Conservation (phyloP, 2,888 invertebrate species). For the Calameuta pallipes region DNA sequence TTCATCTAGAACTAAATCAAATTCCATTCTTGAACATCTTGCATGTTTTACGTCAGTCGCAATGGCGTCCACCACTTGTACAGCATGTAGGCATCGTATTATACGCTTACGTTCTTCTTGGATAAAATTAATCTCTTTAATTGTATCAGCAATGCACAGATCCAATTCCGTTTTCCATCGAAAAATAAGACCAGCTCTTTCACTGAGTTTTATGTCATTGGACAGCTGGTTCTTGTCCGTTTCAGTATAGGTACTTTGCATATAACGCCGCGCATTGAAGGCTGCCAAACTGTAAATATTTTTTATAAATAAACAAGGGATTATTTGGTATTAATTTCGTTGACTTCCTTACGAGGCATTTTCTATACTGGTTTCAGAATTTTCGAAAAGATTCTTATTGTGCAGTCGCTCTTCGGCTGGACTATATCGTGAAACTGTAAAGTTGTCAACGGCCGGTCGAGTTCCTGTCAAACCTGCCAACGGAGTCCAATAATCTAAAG, state of each 20-base stretch:
- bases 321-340: neutral
- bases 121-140: conserved; percentile 75
- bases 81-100: conserved; percentile 73
- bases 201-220: conserved; percentile 73
- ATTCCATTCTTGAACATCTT: conserved; percentile 68
- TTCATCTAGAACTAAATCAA: conserved; percentile 79
- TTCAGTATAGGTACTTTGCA: conserved; percentile 73
- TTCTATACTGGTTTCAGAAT: conserved; percentile 12
- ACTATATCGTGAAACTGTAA: conserved; percentile 78
- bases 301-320: neutral
- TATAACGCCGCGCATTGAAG: conserved; percentile 72
- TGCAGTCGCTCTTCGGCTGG: conserved; percentile 75
- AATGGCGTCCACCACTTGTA: conserved; percentile 79
- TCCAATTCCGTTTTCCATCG: conserved; percentile 82
- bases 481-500: conserved; percentile 73
- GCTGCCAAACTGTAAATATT: conserved; percentile 25
- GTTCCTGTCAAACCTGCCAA: conserved; percentile 77
- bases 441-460: conserved; percentile 78
- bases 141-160: conserved; percentile 74
- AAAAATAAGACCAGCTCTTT: conserved; percentile 75
- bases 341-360: neutral
- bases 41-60: conserved; percentile 45
- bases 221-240: conserved; percentile 77
- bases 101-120: conserved; percentile 76
- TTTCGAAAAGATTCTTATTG: conserved; percentile 23